Percentiles rank a stretch among this genome's conserved stretches.
Evolutionary conservation across 1,140 invertebrate species (phyloP).

Genomic region (Lepidotrigona ventralis): DNA sequence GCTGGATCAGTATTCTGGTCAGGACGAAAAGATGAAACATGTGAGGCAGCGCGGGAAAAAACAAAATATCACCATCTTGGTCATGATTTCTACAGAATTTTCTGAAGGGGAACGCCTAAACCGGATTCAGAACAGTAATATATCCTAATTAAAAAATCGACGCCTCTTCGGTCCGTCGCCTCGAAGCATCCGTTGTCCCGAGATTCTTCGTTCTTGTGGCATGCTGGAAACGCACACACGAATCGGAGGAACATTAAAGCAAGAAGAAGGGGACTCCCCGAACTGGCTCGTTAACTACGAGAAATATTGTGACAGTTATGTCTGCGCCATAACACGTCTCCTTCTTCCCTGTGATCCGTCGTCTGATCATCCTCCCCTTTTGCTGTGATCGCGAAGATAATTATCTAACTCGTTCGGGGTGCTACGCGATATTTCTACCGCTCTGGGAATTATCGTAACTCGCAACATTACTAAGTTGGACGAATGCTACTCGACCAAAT

Average conservation of each 20-base stretch:
- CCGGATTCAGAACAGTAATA: constrained; percentile 54
- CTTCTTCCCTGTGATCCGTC: constrained; percentile 73
- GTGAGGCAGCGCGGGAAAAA: constrained; percentile 22
- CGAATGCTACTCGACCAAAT: constrained; percentile 11
- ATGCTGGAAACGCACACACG: constrained; percentile 53
- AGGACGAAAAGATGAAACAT: neutral
- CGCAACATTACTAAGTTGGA: constrained; percentile 15
- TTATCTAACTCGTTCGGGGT: constrained; percentile 62
- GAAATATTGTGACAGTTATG: constrained; percentile 78
- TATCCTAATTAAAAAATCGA: constrained; percentile 77
- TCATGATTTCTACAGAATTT: constrained; percentile 5
- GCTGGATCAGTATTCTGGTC: neutral
- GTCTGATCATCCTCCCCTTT: constrained; percentile 63
- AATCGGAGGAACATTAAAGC: constrained; percentile 36
- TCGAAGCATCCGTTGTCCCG: constrained; percentile 60
- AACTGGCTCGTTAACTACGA: constrained; percentile 75
- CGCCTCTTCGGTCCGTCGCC: constrained; percentile 72
- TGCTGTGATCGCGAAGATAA: constrained; percentile 64
- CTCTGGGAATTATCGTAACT: constrained; percentile 52
- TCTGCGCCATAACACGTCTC: constrained; percentile 67
- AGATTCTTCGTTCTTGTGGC: constrained; percentile 43
- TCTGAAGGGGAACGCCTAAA: constrained; percentile 25
- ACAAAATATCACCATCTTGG: constrained; percentile 10
- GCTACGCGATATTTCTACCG: constrained; percentile 57
- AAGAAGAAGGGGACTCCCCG: constrained; percentile 47